Conservation (phyloP, 2,113 vertebrate genomes). For the Isichthys henryi region DNA sequence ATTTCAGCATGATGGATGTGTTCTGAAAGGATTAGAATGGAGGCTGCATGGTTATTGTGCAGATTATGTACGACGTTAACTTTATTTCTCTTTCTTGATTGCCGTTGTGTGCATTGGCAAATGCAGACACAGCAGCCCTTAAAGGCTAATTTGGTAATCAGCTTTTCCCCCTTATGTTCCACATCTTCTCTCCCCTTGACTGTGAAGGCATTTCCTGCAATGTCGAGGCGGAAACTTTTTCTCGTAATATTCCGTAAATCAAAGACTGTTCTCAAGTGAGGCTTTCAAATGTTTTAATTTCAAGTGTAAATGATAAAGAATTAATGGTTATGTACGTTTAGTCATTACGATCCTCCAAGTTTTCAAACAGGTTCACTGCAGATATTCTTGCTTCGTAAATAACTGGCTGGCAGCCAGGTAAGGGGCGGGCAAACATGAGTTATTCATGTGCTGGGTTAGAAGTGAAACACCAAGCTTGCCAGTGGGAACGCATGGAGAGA, state of each 20-base stretch:
- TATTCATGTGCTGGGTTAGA: neutral
- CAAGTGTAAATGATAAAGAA: neutral
- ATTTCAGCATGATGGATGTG: neutral
- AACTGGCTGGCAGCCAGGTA: neutral
- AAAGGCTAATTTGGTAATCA: neutral
- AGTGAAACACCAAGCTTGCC: neutral
- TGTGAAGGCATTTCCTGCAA: neutral
- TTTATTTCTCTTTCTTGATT: neutral
- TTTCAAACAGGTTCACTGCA: neutral
- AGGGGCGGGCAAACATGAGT: neutral
- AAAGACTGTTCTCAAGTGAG: neutral
- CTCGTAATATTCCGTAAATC: neutral
- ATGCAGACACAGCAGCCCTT: neutral
- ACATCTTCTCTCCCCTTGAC: neutral
- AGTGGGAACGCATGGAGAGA: neutral
- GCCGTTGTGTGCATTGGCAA: neutral
- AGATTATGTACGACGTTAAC: neutral
- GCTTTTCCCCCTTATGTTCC: neutral
- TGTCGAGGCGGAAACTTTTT: neutral
- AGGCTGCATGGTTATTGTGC: neutral
- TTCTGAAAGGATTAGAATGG: neutral
- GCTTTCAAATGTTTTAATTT: neutral
- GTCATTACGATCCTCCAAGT: neutral
- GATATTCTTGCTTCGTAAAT: neutral
- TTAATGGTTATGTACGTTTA: neutral